These are phyloP conservation scores for Coturnix japonica DNA, from an alignment of 2,113 vertebrate genomes.

Conservation along the genomic window DNA sequence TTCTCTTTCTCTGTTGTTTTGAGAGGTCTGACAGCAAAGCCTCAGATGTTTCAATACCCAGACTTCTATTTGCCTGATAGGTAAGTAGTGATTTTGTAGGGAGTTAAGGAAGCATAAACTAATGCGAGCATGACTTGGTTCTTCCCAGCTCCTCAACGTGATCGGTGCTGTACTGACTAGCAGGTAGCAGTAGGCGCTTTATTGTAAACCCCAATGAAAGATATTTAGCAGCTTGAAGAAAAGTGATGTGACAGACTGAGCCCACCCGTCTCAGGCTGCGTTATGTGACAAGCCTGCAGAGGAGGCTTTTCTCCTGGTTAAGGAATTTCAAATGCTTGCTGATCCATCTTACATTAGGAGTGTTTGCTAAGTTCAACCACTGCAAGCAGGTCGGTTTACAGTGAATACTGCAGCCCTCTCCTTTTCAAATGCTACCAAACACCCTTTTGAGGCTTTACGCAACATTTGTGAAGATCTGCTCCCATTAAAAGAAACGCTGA, in stretches of 20 bases:
- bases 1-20: background rate
- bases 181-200: background rate
- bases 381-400: background rate
- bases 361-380: background rate
- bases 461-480: background rate
- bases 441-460: background rate
- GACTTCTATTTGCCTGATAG: background rate
- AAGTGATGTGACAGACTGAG: background rate
- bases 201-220: background rate
- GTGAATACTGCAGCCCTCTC: background rate
- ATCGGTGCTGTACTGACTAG: background rate
- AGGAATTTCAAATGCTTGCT: background rate
- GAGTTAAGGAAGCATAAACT: background rate
- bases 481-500: background rate
- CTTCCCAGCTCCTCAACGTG: background rate
- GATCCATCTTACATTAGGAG: background rate
- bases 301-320: background rate
- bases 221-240: background rate
- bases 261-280: background rate
- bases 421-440: background rate
- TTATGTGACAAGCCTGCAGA: background rate
- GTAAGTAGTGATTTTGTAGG: background rate
- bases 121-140: background rate
- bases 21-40: background rate
- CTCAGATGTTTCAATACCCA: background rate